These are phyloP conservation scores for Rhinopithecus roxellana DNA, from an alignment of 2,113 vertebrate genomes.

Conservation along the genomic window DNA sequence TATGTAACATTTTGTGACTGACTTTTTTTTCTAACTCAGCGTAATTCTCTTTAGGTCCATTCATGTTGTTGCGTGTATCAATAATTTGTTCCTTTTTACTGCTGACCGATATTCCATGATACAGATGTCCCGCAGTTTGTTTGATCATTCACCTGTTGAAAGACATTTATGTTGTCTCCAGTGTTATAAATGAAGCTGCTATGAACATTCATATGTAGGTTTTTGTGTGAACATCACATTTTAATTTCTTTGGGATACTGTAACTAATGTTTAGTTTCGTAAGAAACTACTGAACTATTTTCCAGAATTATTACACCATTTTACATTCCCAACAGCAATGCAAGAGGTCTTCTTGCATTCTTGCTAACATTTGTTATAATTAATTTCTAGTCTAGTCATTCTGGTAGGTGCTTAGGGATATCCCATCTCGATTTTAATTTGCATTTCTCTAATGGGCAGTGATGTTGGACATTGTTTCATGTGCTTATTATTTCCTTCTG, in stretches of 20 bases:
- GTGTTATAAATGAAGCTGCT: not conserved
- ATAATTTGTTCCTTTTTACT: constrained; percentile 26
- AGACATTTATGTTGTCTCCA: not conserved
- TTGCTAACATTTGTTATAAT: not conserved
- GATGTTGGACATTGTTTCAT: not conserved
- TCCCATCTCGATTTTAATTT: not conserved
- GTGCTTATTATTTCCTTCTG: not conserved
- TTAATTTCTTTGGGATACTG: constrained; percentile 9
- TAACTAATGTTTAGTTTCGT: not conserved
- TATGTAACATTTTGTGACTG: not conserved
- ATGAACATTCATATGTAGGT: not conserved
- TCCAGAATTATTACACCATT: not conserved
- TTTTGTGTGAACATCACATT: not conserved
- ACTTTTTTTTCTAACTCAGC: not conserved
- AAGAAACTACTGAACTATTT: not conserved
- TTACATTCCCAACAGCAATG: not conserved
- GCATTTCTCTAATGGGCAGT: not conserved
- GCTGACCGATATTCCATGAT: not conserved
- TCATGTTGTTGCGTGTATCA: not conserved
- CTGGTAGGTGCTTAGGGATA: not conserved
- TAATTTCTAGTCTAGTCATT: not conserved
- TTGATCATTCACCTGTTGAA: not conserved
- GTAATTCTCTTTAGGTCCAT: constrained; percentile 5
- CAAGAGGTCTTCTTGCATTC: not conserved
- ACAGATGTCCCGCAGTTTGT: not conserved